Evolutionary conservation across 2,888 invertebrate genomes (phyloP).

Genomic region (Rotaria macrura): DNA sequence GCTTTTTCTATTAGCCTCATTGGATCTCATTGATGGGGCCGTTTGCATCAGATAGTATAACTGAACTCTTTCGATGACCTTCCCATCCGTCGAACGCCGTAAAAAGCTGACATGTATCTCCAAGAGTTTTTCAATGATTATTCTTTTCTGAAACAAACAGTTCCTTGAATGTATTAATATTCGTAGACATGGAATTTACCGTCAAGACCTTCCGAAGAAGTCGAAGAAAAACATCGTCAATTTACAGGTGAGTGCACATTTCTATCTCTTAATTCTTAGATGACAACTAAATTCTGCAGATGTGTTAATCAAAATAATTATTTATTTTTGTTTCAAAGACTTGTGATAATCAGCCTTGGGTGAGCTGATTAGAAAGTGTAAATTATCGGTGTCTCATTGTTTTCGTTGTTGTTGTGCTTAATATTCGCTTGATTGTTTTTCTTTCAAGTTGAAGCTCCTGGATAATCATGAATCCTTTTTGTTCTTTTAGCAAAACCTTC

Average conservation of each 20-base stretch:
- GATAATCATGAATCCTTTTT: not conserved
- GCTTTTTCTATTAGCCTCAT: too few relatives aligned
- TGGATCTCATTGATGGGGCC: too few relatives aligned
- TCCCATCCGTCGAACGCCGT: too few relatives aligned
- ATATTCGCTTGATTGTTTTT: not conserved
- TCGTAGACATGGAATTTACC: not conserved
- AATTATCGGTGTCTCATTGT: too few relatives aligned
- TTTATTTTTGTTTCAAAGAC: not conserved
- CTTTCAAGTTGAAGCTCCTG: too few relatives aligned
- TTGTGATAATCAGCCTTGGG: not conserved
- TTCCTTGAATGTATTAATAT: not conserved
- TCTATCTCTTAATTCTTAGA: not conserved
- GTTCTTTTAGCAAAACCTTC: not conserved
- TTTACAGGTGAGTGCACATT: not conserved
- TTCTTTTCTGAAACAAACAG: too few relatives aligned
- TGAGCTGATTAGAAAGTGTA: not conserved
- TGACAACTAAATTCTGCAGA: not conserved
- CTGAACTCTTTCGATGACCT: too few relatives aligned
- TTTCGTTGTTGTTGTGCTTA: too few relatives aligned
- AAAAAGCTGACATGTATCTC: too few relatives aligned
- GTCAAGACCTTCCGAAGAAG: not conserved
- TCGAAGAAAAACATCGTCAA: not conserved
- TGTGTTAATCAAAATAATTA: not conserved
- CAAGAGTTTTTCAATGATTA: too few relatives aligned
- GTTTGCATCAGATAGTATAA: too few relatives aligned